phyloP scores from a whole-genome alignment of 2,888 invertebrate species.

The Osmoderma eremita region DNA sequence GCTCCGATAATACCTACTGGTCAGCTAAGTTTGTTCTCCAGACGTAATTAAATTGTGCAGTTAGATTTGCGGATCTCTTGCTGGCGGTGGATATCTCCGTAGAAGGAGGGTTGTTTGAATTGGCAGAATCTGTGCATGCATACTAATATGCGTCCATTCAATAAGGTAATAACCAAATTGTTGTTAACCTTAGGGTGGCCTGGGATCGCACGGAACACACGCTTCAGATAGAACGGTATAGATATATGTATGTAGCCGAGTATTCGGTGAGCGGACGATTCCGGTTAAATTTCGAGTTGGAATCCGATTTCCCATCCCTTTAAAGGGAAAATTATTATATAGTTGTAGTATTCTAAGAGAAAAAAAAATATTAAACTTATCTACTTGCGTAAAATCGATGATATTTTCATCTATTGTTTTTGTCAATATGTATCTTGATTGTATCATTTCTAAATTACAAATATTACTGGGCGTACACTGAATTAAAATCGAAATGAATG shows the following conservation, averaged over 20 bases:
- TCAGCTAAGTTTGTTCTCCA: constrained; percentile 57
- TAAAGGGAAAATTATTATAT: no score
- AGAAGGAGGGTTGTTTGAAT: constrained; percentile 56
- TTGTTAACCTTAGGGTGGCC: constrained; percentile 37
- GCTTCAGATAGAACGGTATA: constrained; percentile 4
- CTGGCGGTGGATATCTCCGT: no score
- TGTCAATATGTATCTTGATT: no score
- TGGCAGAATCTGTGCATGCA: constrained; percentile 59
- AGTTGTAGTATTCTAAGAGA: no score
- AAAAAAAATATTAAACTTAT: no score
- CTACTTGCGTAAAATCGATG: no score
- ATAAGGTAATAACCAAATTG: constrained; percentile 52
- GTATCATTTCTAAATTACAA: no score
- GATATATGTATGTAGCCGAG: background rate
- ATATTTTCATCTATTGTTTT: no score
- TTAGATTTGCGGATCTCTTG: constrained; percentile 53
- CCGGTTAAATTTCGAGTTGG: background rate
- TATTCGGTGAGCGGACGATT: background rate
- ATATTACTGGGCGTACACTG: no score
- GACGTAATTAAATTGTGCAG: constrained; percentile 63
- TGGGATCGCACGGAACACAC: constrained; percentile 10
- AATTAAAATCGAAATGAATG: no score
- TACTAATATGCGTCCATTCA: constrained; percentile 56
- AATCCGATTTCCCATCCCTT: no score
- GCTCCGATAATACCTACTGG: constrained; percentile 62